Percentiles rank a stretch among this genome's conserved stretches.
These are phyloP conservation scores for Heliconius eleuchia DNA, from an alignment of 1,140 invertebrate species.

Conservation along the genomic window DNA sequence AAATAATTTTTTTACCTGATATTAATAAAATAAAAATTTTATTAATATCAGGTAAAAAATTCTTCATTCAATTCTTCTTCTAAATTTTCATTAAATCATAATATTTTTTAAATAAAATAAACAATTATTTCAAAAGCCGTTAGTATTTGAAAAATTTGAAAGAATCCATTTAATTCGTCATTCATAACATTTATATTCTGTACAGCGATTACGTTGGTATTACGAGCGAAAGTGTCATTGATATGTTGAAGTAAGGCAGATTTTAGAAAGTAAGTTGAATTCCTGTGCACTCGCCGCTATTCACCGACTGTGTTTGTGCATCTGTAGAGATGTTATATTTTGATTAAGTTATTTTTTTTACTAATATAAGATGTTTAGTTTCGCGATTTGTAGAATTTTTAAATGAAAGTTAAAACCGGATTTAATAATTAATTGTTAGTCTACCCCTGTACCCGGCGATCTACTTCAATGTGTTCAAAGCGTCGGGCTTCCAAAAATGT, in stretches of 20 bases:
- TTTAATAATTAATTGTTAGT: too few species aligned
- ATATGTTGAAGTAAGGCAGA: constrained; percentile 60
- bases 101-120: not conserved
- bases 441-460: too few species aligned
- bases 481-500: too few species aligned
- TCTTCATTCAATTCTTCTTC: too few species aligned
- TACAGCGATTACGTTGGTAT: constrained; percentile 54
- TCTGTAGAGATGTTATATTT: not conserved
- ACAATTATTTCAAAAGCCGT: not conserved
- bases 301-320: constrained; percentile 12
- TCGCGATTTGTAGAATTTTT: too few species aligned
- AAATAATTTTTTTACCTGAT: too few species aligned
- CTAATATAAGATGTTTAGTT: too few species aligned
- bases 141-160: not conserved
- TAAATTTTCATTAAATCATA: not conserved
- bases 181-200: constrained; percentile 19
- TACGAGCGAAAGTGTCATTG: constrained; percentile 73
- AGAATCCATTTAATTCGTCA: not conserved
- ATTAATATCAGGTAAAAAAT: too few species aligned
- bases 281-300: constrained; percentile 37
- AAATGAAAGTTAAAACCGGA: too few species aligned
- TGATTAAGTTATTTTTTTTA: not conserved
- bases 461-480: too few species aligned
- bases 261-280: constrained; percentile 52
- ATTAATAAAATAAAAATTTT: not conserved